These are phyloP conservation scores for Polyodon spathula DNA, from an alignment of 2,113 vertebrate genomes.

Conservation along the genomic window DNA sequence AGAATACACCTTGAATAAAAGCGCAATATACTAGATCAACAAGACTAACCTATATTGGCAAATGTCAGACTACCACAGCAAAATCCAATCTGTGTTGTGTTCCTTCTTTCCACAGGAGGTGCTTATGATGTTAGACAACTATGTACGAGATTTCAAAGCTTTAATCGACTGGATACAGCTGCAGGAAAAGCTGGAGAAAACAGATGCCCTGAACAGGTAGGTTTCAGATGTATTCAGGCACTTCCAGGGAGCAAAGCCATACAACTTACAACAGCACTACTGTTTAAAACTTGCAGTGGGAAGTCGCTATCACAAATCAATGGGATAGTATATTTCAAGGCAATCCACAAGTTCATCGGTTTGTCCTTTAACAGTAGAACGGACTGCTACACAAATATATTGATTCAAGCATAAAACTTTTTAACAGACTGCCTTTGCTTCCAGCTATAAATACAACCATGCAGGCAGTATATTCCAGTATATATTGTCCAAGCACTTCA, in stretches of 20 bases:
- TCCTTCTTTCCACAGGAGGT: conserved; percentile 67
- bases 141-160: conserved; percentile 95
- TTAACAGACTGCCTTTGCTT: conserved; percentile 29
- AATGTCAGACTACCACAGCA: background rate
- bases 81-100: background rate
- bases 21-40: too few species aligned
- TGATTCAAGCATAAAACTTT: conserved; percentile 44
- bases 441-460: too few species aligned
- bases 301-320: background rate
- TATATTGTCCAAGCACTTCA: too few species aligned
- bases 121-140: conserved; percentile 97
- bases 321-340: conserved; percentile 40
- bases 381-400: conserved; percentile 46
- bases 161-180: conserved; percentile 98
- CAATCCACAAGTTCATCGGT: conserved; percentile 43
- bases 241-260: too few species aligned
- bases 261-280: too few species aligned
- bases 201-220: conserved; percentile 95
- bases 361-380: conserved; percentile 48
- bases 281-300: too few species aligned
- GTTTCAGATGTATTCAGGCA: background rate
- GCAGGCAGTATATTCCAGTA: too few species aligned
- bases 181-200: conserved; percentile 96
- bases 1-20: too few species aligned
- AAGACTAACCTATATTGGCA: background rate